phyloP scores from a whole-genome alignment of 2,113 vertebrate species.

The Nycticorax nycticorax region DNA sequence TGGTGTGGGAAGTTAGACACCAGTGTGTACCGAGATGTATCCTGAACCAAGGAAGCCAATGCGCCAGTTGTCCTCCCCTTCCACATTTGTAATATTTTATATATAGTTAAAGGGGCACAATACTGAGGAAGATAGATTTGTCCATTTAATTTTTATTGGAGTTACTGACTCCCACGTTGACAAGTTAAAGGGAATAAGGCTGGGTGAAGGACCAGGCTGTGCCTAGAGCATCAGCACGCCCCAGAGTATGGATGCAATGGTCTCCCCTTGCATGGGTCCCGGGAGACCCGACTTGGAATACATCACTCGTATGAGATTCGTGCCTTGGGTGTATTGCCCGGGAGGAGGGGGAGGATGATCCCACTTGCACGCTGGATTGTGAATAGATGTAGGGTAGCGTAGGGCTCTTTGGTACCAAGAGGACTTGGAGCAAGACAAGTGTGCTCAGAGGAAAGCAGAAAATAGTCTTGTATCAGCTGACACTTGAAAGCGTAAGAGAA shows the following conservation, averaged over 20 bases:
- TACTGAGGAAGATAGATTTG: background rate
- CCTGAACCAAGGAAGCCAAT: background rate
- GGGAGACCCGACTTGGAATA: background rate
- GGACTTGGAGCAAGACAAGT: background rate
- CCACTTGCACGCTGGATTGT: background rate
- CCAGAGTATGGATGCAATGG: background rate
- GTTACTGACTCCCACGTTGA: background rate
- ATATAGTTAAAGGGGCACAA: background rate
- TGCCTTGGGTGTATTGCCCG: background rate
- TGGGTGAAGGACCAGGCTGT: background rate
- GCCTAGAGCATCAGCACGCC: background rate
- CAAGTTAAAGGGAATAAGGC: background rate
- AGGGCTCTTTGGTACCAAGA: background rate
- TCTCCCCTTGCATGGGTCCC: background rate
- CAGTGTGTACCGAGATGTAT: background rate
- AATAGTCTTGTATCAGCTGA: background rate
- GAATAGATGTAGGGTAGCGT: background rate
- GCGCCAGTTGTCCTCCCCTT: background rate
- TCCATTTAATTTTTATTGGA: background rate
- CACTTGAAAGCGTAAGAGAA: background rate
- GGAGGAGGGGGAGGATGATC: background rate
- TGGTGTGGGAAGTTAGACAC: background rate
- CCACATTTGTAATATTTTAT: background rate
- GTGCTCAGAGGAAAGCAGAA: background rate
- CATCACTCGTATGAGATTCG: fast-evolving